phyloP scores from a whole-genome alignment of 2,888 invertebrate species.

The Temnothorax unifasciatus region DNA sequence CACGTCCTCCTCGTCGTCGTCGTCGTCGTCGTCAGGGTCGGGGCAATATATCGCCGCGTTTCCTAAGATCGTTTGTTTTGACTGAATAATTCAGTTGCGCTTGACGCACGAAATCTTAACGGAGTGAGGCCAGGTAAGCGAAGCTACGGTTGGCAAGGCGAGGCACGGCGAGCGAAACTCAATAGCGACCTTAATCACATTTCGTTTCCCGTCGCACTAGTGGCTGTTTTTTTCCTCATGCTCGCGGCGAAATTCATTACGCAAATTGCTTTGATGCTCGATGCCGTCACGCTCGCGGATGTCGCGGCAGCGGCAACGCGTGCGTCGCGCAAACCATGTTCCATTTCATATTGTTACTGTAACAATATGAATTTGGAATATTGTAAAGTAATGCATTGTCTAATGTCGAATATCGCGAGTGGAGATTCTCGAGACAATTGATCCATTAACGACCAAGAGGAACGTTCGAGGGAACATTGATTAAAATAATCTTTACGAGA shows the following conservation, averaged over 20 bases:
- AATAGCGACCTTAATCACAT: constrained; percentile 54
- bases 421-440: background rate
- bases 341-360: constrained; percentile 4
- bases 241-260: constrained; percentile 46
- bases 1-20: background rate
- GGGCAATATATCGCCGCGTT: constrained; percentile 68
- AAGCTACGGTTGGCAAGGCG: background rate
- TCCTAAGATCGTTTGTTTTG: constrained; percentile 75
- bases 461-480: background rate
- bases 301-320: background rate
- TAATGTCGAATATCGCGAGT: background rate
- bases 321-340: constrained; percentile 12
- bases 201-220: constrained; percentile 30
- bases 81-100: constrained; percentile 72
- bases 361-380: constrained; percentile 21
- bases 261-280: constrained; percentile 52
- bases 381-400: constrained; percentile 17
- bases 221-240: constrained; percentile 5
- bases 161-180: constrained; percentile 42
- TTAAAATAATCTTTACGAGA: background rate
- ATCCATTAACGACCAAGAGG: background rate
- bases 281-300: constrained; percentile 31
- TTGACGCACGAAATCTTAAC: constrained; percentile 73
- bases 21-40: constrained; percentile 31
- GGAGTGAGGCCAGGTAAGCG: constrained; percentile 26